Conservation (phyloP, 2,888 invertebrate genomes). For the Andrena hattorfiana region DNA sequence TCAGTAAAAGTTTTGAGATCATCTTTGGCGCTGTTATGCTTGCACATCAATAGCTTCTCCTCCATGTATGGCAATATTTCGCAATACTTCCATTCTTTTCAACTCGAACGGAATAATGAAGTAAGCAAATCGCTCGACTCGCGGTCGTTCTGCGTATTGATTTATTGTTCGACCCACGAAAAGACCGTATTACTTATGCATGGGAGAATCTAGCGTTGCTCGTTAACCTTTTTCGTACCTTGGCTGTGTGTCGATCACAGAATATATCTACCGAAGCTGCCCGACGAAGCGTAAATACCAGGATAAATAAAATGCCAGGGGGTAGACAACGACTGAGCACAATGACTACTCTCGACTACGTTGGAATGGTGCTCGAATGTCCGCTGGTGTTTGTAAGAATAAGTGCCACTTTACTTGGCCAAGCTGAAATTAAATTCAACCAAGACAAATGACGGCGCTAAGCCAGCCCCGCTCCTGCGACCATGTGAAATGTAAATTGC, state of each 20-base stretch:
- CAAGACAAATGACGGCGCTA: constrained; percentile 77
- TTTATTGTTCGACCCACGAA: neutral
- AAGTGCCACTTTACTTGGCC: constrained; percentile 76
- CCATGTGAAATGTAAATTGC: constrained; percentile 80
- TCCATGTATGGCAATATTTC: too few relatives aligned
- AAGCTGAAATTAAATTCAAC: constrained; percentile 80
- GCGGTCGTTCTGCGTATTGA: neutral
- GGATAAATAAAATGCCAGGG: neutral
- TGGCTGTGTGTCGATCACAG: neutral
- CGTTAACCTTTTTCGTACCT: too few relatives aligned
- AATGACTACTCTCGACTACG: neutral
- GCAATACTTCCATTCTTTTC: neutral
- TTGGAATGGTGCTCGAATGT: constrained; percentile 46
- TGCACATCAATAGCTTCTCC: too few relatives aligned
- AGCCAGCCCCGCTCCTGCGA: constrained; percentile 67
- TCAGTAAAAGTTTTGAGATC: too few relatives aligned
- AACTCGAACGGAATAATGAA: neutral
- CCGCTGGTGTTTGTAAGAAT: constrained; percentile 76
- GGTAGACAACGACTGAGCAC: neutral
- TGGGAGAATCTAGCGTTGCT: too few relatives aligned
- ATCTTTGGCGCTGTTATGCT: too few relatives aligned
- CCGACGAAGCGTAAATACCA: neutral
- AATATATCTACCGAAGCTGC: neutral
- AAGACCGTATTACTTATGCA: neutral
- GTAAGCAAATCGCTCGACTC: neutral